Evolutionary conservation across 2,888 invertebrate genomes (phyloP).

Genomic region (Dyspetes luteomarginatus): DNA sequence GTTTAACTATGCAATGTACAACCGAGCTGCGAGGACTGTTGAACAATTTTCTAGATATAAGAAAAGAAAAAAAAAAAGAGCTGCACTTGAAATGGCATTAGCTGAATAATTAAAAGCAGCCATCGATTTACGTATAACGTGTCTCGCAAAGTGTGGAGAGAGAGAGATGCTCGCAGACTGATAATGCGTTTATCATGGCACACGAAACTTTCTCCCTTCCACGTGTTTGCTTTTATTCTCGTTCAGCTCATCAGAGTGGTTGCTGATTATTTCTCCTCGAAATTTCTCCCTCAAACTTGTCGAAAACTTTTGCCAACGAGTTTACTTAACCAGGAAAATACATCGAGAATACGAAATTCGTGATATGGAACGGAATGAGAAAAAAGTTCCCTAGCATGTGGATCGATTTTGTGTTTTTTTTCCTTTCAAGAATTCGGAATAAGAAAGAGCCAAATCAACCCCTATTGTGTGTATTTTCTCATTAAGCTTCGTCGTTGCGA

Average conservation of each 20-base stretch:
- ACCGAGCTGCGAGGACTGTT: background rate
- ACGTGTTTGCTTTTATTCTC: background rate
- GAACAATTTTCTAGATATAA: background rate
- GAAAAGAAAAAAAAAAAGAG: background rate
- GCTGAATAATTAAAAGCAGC: slow-evolving; percentile 48
- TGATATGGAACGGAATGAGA: no score
- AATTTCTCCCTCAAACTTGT: background rate
- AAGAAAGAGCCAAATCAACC: background rate
- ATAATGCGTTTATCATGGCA: slow-evolving; percentile 33
- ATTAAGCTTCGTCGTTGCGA: no score
- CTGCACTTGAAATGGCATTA: slow-evolving; percentile 44
- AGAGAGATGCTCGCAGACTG: background rate
- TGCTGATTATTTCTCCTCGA: slow-evolving; percentile 14
- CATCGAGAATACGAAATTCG: slow-evolving; percentile 20
- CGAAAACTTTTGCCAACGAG: slow-evolving; percentile 16
- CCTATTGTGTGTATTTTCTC: no score
- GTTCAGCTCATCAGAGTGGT: no score
- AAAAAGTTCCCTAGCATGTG: no score
- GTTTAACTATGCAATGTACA: background rate
- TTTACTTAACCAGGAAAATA: slow-evolving; percentile 13
- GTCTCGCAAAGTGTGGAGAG: background rate
- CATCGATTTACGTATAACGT: background rate
- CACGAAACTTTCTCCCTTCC: slow-evolving; percentile 10
- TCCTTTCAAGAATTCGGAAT: background rate
- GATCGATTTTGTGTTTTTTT: background rate